A percentile compares a stretch with the other conserved stretches of the same genome.
phyloP scores from a whole-genome alignment of 2,113 vertebrate species.

The Tragelaphus buxtoni region DNA sequence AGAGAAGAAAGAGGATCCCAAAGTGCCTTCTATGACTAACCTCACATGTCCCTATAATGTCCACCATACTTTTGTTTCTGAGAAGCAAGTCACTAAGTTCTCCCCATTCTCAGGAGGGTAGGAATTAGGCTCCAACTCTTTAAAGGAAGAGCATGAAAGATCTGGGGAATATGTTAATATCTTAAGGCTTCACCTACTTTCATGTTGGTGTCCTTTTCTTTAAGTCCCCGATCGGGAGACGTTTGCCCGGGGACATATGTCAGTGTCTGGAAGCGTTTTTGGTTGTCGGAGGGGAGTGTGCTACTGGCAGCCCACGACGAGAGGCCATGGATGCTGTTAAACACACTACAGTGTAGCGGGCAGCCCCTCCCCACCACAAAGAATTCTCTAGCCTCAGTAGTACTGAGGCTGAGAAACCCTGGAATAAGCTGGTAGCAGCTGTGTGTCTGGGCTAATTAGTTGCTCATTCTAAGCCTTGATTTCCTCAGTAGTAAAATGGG shows the following conservation, averaged over 20 bases:
- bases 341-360: neutral
- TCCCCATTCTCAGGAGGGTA: neutral
- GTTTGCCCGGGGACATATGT: neutral
- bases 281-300: neutral
- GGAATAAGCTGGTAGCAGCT: neutral
- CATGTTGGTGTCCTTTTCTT: neutral
- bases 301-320: rapidly evolving
- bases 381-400: neutral
- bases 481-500: neutral
- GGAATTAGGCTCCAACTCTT: neutral
- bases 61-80: neutral
- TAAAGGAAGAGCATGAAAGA: neutral
- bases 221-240: neutral
- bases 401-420: neutral
- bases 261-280: neutral
- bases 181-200: neutral
- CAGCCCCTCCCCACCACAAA: too few species aligned
- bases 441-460: neutral
- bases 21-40: neutral
- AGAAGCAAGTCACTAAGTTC: neutral
- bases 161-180: neutral
- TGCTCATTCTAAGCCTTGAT: neutral
- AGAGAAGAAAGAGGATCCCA: neutral
- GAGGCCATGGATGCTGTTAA: neutral
- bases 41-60: rapidly evolving